Conservation (phyloP, 2,113 vertebrate genomes). For the Bungarus multicinctus region DNA sequence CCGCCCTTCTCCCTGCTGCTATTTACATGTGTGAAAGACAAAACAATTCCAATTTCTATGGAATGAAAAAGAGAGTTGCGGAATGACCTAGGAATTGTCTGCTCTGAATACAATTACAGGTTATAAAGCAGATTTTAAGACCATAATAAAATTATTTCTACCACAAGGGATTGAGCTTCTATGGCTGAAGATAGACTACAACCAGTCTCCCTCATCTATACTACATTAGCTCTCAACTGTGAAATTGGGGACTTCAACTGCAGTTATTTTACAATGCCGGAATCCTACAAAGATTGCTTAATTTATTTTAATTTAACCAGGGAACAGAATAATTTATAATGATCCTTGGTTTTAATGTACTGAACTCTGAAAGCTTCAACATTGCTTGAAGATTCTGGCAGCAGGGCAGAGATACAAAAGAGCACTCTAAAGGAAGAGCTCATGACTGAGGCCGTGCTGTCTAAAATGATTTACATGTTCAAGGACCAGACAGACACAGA, state of each 20-base stretch:
- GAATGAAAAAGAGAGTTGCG: neutral
- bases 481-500: constrained; percentile 10
- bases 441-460: neutral
- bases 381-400: neutral
- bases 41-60: neutral
- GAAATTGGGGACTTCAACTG: neutral
- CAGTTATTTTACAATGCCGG: neutral
- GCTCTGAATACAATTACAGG: neutral
- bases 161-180: neutral
- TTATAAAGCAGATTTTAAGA: neutral
- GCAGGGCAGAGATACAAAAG: neutral
- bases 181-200: neutral
- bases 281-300: neutral
- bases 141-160: neutral
- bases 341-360: neutral
- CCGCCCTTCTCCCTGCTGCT: too few relatives aligned
- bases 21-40: neutral
- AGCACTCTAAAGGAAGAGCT: neutral
- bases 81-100: neutral
- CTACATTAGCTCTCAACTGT: neutral
- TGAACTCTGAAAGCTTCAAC: neutral
- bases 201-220: neutral
- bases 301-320: neutral
- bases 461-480: constrained; percentile 23
- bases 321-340: neutral